Conservation (phyloP, 2,888 invertebrate species). For the Nowickia ferox region DNA sequence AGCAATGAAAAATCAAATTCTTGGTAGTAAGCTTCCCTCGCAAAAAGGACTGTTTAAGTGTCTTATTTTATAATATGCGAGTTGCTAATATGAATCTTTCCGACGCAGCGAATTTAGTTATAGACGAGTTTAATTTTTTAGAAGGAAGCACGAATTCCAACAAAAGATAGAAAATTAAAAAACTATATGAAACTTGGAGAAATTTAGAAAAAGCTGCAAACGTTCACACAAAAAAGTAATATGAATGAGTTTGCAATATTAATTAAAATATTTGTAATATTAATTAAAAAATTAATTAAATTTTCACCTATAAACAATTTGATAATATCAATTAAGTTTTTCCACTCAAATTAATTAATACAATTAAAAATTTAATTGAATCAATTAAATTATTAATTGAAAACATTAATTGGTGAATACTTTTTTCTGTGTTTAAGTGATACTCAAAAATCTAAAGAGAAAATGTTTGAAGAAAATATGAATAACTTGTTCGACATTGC, state of each 20-base stretch:
- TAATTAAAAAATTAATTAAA: no score
- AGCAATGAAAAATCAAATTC: constrained; percentile 3
- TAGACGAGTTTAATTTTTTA: background rate
- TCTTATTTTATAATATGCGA: constrained; percentile 24
- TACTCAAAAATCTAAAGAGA: background rate
- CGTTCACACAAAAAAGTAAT: no score
- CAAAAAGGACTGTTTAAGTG: constrained; percentile 9
- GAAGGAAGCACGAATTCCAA: background rate
- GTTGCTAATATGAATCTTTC: constrained; percentile 13
- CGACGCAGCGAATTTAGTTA: constrained; percentile 11
- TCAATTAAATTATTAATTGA: no score
- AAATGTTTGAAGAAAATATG: constrained; percentile 16
- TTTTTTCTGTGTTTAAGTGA: no score
- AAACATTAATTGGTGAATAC: no score
- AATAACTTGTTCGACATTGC: constrained; percentile 21
- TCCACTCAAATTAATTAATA: no score
- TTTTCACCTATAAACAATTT: no score
- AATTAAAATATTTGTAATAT: no score
- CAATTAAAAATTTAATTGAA: no score
- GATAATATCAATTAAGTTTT: no score
- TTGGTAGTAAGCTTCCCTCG: constrained; percentile 10
- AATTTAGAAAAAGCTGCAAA: constrained; percentile 5
- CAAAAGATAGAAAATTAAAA: constrained; percentile 2
- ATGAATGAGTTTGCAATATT: no score
- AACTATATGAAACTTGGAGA: background rate